Percentiles rank a stretch among this genome's conserved stretches.
These are phyloP conservation scores for Aproaerema taeniolella DNA, from an alignment of 2,888 invertebrate species.

Conservation along the genomic window DNA sequence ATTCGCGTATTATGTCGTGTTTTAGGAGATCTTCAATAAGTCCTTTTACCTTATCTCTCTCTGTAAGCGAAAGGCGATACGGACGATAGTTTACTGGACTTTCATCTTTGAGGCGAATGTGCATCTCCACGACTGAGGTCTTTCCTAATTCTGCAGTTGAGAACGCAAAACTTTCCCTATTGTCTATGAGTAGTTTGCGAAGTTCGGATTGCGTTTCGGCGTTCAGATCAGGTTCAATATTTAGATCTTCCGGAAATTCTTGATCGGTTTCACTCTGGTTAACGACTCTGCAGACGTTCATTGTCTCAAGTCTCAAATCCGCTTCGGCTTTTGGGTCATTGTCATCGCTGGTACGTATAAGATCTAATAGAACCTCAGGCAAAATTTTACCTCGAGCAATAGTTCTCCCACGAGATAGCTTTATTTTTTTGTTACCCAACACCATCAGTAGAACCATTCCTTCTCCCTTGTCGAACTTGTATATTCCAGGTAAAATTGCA, in stretches of 20 bases:
- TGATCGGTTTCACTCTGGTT: background rate
- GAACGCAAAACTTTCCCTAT: constrained; percentile 4
- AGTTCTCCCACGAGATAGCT: no score
- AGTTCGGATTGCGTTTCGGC: background rate
- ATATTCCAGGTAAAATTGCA: background rate
- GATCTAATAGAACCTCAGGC: background rate
- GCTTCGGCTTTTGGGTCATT: background rate
- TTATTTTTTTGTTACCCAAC: background rate
- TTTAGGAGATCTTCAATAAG: constrained; percentile 14
- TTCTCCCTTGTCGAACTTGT: background rate
- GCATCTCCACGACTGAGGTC: constrained; percentile 1
- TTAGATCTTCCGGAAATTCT: background rate
- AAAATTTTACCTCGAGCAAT: background rate
- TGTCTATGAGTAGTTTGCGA: background rate
- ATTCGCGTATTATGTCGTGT: constrained; percentile 15
- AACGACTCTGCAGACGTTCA: no score
- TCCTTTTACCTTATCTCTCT: constrained; percentile 13
- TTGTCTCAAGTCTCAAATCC: no score
- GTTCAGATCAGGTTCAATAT: background rate
- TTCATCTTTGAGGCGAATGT: background rate
- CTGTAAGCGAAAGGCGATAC: constrained; percentile 15
- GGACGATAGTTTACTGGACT: constrained; percentile 6
- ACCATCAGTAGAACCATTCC: background rate
- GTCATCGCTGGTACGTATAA: background rate
- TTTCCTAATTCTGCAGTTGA: background rate